Evolutionary conservation across 1,140 invertebrate genomes (phyloP), one percentile per base, ranked within the genome.

Genomic region (Diachasmimorpha longicaudata): DNA sequence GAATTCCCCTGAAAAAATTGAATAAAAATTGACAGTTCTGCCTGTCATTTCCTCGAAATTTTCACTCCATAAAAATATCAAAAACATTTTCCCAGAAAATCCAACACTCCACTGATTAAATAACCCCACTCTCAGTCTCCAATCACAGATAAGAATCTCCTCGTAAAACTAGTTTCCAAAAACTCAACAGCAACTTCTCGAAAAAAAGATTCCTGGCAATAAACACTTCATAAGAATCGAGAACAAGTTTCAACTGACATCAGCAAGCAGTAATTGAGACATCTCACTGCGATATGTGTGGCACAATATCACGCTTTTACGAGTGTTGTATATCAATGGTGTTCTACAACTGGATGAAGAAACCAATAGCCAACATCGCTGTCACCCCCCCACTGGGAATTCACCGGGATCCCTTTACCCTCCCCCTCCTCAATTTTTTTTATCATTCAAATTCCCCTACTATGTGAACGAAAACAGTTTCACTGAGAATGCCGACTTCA

Each of bases 281-380:
- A 63, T 63, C 52, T 58, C 21, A 10, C 52, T 21, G 19, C n/a
- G 8, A n/a, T 58, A 58, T 21, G 52, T 58, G 52, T 58, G 52
- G 52, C 23, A 63, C 23, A 25, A 14, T 63, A 63, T 63, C 21
- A 63, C 58, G 23, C 5, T 63, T 63, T 63, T 25, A 63, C 58
- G 58, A 63, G 58, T 63, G 58, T 63, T 63, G 58, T 63, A 63
- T 63, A 63, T 63, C 58, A 63, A 63, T 63, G 58, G 23, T 23
- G 58, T 63, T 63, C 9, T 31, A 63, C 21, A 63, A 31, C 10
- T 63, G 58, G 58, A 31, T 25, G 19, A 25, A 63, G 58, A 63
- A 19, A n/a, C 58, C 58, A 25, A 13, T 25, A 25, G 19, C 23
- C 58, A 25, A 11, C 21, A 10, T 25, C 16, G 8, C 6, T 4